phyloP scores from a whole-genome alignment of 2,113 vertebrate species.

The Cynoglossus semilaevis region DNA sequence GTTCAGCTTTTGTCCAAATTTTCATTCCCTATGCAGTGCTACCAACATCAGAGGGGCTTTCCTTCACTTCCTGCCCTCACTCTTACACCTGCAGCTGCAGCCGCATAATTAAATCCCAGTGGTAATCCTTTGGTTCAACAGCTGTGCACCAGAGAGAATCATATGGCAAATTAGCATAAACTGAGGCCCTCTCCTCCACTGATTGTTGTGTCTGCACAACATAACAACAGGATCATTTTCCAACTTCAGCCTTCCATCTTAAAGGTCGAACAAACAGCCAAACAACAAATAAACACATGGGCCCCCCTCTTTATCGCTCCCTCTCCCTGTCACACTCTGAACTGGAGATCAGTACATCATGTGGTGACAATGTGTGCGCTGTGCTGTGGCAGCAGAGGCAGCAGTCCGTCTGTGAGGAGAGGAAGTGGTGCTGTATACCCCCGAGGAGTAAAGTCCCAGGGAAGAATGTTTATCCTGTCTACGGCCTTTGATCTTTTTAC shows the following conservation, averaged over 20 bases:
- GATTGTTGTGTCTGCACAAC: slow-evolving; percentile 37
- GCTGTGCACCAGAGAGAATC: slow-evolving; percentile 67
- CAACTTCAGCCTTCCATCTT: slow-evolving; percentile 34
- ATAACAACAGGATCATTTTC: slow-evolving; percentile 51
- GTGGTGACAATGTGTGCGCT: slow-evolving; percentile 82
- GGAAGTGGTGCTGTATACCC: slow-evolving; percentile 78
- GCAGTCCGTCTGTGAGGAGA: slow-evolving; percentile 73
- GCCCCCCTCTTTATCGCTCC: slow-evolving; percentile 22
- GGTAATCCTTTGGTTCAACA: slow-evolving; percentile 64
- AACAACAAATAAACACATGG: slow-evolving; percentile 42
- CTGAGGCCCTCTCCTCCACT: slow-evolving; percentile 11
- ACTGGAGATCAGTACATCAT: slow-evolving; percentile 69
- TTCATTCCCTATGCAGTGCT: slow-evolving; percentile 35
- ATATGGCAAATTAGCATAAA: slow-evolving; percentile 68
- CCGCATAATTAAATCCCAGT: slow-evolving; percentile 72
- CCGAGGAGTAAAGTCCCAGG: slow-evolving; percentile 71
- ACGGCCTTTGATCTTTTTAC: slow-evolving; percentile 78
- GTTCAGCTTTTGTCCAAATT: slow-evolving; percentile 35
- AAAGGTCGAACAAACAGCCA: slow-evolving; percentile 10
- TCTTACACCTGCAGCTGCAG: slow-evolving; percentile 72
- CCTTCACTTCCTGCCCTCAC: slow-evolving; percentile 49
- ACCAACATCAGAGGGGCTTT: slow-evolving; percentile 50
- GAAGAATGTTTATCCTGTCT: slow-evolving; percentile 83
- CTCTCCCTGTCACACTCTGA: slow-evolving; percentile 30
- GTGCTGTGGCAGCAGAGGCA: slow-evolving; percentile 68